Evolutionary conservation across 2,113 vertebrate species (phyloP), one percentile per base, ranked within the genome.

Genomic region (Narcine bancroftii): DNA sequence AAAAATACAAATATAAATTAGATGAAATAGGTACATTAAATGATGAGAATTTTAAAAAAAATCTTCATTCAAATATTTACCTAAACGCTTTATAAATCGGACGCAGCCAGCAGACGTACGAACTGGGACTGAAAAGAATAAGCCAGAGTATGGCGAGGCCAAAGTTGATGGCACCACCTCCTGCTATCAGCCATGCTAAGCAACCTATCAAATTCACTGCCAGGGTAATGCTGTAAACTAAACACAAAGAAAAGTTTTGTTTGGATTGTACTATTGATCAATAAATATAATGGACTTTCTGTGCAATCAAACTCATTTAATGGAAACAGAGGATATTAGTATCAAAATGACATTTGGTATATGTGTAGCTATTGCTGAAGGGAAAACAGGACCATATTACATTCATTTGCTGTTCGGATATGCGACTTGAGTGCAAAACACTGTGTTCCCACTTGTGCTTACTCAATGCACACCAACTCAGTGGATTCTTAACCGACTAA

Each of bases 61-160:
- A 1, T 45, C 63, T 69, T 69, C 24, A 15, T 10, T n/a, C 65
- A 71, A 56, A n/a, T 11, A 94, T 95, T 95, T 66, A 98, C 98
- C 98, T 95, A 92, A 99, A 98, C 87, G 98, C 98, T 95, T 99
- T 99, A 96, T 99, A 99, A 0, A 95, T 97, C 0, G 98, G 97
- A 89, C 97, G 97, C 95, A 99, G 99, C 98, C 98, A 99, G 95
- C 98, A 99, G 92, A 97, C 42, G 5, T 98, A 99, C 92, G 97
- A 93, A 11, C 98, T 98, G 39, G 98, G 98, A 3, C 97, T 97
- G 95, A 99, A 99, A 81, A 98, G 95, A 76, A 99, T 0, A 0
- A 99, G 95, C 98, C 98, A 99, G 5, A 99, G 95, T 2, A 99
- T 93, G 0, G 98, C 96, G 93, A 98, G 95, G 33, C 98, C 98